A percentile compares a stretch with the other conserved stretches of the same genome.
Evolutionary conservation across 2,797 vertebrate species (phyloP).

Genomic region (Phrynocephalus vlangalii): DNA sequence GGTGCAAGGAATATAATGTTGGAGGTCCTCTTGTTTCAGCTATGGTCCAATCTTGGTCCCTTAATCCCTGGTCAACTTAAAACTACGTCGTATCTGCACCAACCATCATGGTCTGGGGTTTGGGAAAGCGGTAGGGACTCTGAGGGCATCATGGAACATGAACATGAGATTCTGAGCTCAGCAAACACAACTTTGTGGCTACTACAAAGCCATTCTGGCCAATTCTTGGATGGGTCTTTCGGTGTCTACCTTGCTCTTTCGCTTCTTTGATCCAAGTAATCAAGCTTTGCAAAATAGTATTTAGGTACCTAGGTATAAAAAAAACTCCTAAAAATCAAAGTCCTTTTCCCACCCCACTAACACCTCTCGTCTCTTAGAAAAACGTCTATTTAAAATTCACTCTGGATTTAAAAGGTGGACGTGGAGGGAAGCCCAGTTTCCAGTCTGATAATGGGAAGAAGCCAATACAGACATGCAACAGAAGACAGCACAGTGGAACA

Average conservation of each 20-base stretch:
- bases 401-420: constrained; percentile 47
- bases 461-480: constrained; percentile 77
- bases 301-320: constrained; percentile 60
- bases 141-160: neutral
- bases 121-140: neutral
- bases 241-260: constrained; percentile 45
- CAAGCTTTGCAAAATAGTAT: constrained; percentile 41
- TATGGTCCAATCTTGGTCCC: neutral
- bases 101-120: neutral
- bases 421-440: constrained; percentile 69
- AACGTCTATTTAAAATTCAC: constrained; percentile 71
- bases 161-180: accelerated
- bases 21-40: neutral
- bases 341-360: constrained; percentile 63
- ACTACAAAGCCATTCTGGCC: constrained; percentile 42
- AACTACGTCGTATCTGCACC: neutral
- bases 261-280: constrained; percentile 32
- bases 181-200: constrained; percentile 34
- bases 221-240: constrained; percentile 34
- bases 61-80: neutral
- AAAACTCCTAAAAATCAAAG: constrained; percentile 41
- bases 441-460: constrained; percentile 75
- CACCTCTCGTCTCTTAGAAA: constrained; percentile 55
- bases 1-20: neutral
- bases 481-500: constrained; percentile 54